These are phyloP conservation scores for Phortica variegata DNA, from an alignment of 1,140 invertebrate species.

Conservation along the genomic window DNA sequence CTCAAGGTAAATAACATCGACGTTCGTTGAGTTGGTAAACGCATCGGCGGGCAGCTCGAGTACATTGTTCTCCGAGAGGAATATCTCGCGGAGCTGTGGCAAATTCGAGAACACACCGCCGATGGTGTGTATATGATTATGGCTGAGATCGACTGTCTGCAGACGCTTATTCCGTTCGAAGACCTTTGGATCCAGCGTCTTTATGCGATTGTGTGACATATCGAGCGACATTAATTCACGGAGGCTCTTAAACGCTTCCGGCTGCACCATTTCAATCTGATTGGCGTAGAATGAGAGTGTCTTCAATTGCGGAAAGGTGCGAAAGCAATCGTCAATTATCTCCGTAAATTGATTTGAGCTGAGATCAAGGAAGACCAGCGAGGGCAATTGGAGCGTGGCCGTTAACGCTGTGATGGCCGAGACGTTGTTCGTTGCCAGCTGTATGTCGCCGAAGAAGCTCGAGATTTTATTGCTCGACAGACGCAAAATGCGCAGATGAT, in stretches of 20 bases:
- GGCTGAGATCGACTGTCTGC: constrained; percentile 79
- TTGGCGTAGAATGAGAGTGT: constrained; percentile 83
- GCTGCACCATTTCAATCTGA: constrained; percentile 74
- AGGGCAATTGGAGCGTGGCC: constrained; percentile 63
- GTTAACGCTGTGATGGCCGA: constrained; percentile 35
- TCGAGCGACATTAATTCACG: constrained; percentile 78
- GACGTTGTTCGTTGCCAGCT: constrained; percentile 52
- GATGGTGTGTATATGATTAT: constrained; percentile 86
- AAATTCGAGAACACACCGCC: constrained; percentile 78
- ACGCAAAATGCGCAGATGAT: constrained; percentile 70
- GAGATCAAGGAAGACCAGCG: constrained; percentile 76
- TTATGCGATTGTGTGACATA: constrained; percentile 84
- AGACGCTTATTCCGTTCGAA: constrained; percentile 75
- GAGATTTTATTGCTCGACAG: constrained; percentile 83
- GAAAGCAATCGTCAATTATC: constrained; percentile 74
- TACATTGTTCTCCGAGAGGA: constrained; percentile 89
- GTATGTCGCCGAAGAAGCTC: constrained; percentile 52
- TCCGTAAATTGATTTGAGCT: constrained; percentile 82
- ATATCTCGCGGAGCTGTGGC: constrained; percentile 75
- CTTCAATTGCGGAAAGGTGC: constrained; percentile 73
- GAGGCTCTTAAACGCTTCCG: constrained; percentile 73
- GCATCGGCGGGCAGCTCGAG: constrained; percentile 78
- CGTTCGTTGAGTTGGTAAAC: constrained; percentile 73
- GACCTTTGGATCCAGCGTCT: constrained; percentile 68
- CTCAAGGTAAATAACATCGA: constrained; percentile 83